Evolutionary conservation across 2,113 vertebrate species (phyloP), one percentile per base, ranked within the genome.

Genomic region (Scopus umbretta): DNA sequence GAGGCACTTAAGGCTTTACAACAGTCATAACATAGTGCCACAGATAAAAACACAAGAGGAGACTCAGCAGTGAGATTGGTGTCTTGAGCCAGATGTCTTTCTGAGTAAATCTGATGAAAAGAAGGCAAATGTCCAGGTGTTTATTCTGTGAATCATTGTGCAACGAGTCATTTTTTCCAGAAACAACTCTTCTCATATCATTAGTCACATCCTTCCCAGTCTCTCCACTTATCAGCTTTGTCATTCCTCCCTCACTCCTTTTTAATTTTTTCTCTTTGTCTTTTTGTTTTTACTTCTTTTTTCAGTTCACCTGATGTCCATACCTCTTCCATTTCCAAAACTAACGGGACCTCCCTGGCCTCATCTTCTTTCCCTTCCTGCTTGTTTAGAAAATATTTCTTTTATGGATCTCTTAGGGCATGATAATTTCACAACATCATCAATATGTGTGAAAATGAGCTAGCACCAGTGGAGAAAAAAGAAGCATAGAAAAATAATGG

Each of bases 131-230:
- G 2, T 94, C 86, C 81, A 95, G 93, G 96, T 97, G 90, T 91
- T 97, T 95, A 92, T 68, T 59, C n/a, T 90, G 65, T 94, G 92
- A 97, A 95, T 96, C 95, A 96, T 74, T 86, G 67, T 86, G 73
- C 82, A 70, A 30, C 4, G 4, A 95, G 82, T 97, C 96, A 95
- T 67, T 95, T 97, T 97, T 97, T 97, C 97, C 97, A 97, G 94
- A 94, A 95, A 97, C 82, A 93, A 70, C 82, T 90, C 49, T 92
- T 74, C 80, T 83, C 26, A 18, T 93, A 19, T 73, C 49, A 50
- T 95, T 96, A 97, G 85, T 96, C 88, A 95, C 84, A 93, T 95
- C 92, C 93, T 96, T 86, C 81, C 88, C 74, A 50, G 21, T 67
- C 26, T 88, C 70, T 30, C 63, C 38, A 83, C 94, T 96, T 86